Evolutionary conservation across 2,888 invertebrate species (phyloP).

Genomic region (Coenonympha glycerion): DNA sequence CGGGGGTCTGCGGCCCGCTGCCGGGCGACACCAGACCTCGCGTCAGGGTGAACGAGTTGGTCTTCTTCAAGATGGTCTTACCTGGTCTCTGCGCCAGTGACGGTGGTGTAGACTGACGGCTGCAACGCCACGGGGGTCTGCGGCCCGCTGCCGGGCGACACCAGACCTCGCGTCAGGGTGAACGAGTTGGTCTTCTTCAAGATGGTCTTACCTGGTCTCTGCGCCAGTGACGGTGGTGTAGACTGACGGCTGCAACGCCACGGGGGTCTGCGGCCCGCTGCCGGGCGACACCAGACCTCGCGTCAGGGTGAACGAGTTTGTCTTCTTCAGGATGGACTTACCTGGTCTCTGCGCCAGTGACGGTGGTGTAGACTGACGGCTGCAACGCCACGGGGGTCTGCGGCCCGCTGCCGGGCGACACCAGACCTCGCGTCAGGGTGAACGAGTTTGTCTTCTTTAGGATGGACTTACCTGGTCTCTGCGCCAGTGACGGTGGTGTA

Average conservation of each 20-base stretch:
- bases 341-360: slow-evolving; percentile 92
- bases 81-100: slow-evolving; percentile 92
- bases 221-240: slow-evolving; percentile 94
- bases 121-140: slow-evolving; percentile 37
- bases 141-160: slow-evolving; percentile 70
- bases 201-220: too few species aligned
- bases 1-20: too few species aligned
- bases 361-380: slow-evolving; percentile 87
- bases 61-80: too few species aligned
- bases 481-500: slow-evolving; percentile 94
- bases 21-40: too few species aligned
- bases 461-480: too few species aligned
- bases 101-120: slow-evolving; percentile 87
- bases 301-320: too few species aligned
- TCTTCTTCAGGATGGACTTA: too few species aligned
- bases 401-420: slow-evolving; percentile 70
- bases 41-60: too few species aligned
- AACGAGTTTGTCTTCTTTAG: too few species aligned
- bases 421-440: too few species aligned
- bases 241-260: slow-evolving; percentile 70
- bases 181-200: too few species aligned
- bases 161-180: too few species aligned
- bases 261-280: slow-evolving; percentile 61
- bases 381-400: slow-evolving; percentile 37
- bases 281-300: slow-evolving; percentile 68